Conservation (phyloP, 2,888 invertebrate genomes). For the Orchestes rusci region DNA sequence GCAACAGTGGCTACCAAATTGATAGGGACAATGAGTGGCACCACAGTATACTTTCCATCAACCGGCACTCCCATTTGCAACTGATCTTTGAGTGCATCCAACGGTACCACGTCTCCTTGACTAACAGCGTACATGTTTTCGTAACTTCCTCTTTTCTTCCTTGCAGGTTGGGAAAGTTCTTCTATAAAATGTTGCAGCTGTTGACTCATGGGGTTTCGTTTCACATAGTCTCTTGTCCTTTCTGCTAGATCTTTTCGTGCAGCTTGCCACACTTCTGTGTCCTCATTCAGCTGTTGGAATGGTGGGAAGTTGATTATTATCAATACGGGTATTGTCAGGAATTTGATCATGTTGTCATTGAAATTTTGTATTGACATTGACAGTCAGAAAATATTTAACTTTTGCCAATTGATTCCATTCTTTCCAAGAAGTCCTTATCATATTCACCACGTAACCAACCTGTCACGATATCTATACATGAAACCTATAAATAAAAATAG, state of each 20-base stretch:
- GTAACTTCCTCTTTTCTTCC: conserved; percentile 15
- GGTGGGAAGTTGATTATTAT: neutral
- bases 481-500: too few relatives aligned
- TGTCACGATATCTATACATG: too few relatives aligned
- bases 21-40: neutral
- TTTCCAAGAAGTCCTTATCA: too few relatives aligned
- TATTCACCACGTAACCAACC: too few relatives aligned
- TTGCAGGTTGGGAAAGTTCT: conserved; percentile 6
- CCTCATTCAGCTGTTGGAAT: neutral
- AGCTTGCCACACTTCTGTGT: conserved; percentile 12
- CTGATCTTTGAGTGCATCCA: conserved; percentile 22
- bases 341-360: too few relatives aligned
- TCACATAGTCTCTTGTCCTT: conserved; percentile 17
- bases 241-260: conserved; percentile 14
- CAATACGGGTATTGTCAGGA: too few relatives aligned
- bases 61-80: conserved; percentile 10
- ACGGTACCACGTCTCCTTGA: conserved; percentile 16
- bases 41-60: conserved; percentile 8
- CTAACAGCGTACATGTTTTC: conserved; percentile 9
- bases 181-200: conserved; percentile 19
- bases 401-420: too few relatives aligned
- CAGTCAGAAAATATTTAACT: too few relatives aligned
- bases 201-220: conserved; percentile 16
- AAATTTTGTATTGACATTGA: too few relatives aligned
- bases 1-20: neutral